phyloP scores from a whole-genome alignment of 2,113 vertebrate species.

The Pachyramphus minor region DNA sequence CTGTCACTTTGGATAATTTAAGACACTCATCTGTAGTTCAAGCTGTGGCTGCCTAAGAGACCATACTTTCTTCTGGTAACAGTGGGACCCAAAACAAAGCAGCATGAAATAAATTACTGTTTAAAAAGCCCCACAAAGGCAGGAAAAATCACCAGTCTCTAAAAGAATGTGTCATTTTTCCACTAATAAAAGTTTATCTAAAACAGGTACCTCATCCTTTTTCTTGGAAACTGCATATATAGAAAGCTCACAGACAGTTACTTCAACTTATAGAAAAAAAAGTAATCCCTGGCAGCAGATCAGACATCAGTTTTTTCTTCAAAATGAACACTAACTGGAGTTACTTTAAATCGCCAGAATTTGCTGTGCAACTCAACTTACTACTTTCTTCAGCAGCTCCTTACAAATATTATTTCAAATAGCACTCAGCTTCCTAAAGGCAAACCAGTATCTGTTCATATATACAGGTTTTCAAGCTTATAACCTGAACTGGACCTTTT shows the following conservation, averaged over 20 bases:
- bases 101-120: background rate
- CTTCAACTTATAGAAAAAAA: background rate
- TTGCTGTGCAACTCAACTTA: background rate
- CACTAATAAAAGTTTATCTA: background rate
- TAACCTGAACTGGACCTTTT: background rate
- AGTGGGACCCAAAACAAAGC: background rate
- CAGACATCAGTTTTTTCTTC: background rate
- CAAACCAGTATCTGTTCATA: background rate
- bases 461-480: background rate
- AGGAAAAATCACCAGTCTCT: background rate
- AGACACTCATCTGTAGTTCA: background rate
- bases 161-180: background rate
- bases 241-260: background rate
- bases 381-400: background rate
- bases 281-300: background rate
- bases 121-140: background rate
- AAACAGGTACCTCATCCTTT: background rate
- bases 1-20: background rate
- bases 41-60: background rate
- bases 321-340: background rate
- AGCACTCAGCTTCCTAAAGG: background rate
- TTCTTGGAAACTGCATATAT: background rate
- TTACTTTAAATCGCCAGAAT: background rate
- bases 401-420: background rate
- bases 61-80: background rate